Evolutionary conservation across 1,140 invertebrate genomes (phyloP), one percentile per base, ranked within the genome.

Genomic region (Melitaea cinxia): DNA sequence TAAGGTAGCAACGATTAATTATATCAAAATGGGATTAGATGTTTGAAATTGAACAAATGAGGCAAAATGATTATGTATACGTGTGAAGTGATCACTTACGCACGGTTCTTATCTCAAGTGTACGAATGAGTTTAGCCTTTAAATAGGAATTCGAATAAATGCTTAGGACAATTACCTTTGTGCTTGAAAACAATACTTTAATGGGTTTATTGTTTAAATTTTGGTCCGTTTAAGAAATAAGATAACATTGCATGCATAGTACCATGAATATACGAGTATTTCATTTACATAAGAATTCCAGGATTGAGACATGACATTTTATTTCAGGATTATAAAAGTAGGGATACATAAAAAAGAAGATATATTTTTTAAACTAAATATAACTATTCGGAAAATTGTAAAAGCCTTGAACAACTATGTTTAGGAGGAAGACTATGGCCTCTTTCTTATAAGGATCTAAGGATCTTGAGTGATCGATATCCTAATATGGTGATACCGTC

Each of bases 141-240:
- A 28, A 19, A 6, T 21, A 56, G 61, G 52, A 63, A 80, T 82
- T 85, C 83, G 77, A 81, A 84, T 77, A 80, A 68, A 72, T 68
- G 72, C 70, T 75, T 83, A 80, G 68, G 68, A 77, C 79, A 85
- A 85, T 86, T 80, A 79, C 77, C 82, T 85, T 88, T 88, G 85
- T 87, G 75, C 72, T 75, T 68, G 73, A 81, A 80, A 87, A 89
- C 84, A 89, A 89, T 87, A 83, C 82, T 73, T 75, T 82, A 81
- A 87, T 83, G 77, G 78, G 82, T 80, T 85, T 85, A 88, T 88
- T 86, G 85, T 87, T 70, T 64, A 73, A 73, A 78, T 83, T 80
- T 78, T 78, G 77, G 75, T 73, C 81, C 77, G 73, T 82, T 81
- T 72, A 75, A 79, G 57, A 73, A 73, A 72, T 58, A 33, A 60